A percentile compares a stretch with the other conserved stretches of the same genome.
Conservation (phyloP, 2,797 vertebrate species). For the Fringilla coelebs region DNA sequence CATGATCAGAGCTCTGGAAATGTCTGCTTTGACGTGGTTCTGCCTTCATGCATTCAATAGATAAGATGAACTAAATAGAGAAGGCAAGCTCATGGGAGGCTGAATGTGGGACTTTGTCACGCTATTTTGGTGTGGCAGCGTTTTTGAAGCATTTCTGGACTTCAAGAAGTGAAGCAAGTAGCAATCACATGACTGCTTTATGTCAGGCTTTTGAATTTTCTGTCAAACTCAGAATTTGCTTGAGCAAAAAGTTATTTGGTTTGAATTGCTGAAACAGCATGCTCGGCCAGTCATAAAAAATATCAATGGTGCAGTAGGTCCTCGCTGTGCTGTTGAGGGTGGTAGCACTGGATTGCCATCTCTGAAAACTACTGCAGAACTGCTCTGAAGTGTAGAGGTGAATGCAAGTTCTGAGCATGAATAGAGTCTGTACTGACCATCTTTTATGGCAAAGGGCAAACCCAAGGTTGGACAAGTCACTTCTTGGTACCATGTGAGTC, state of each 20-base stretch:
- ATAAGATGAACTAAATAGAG: neutral
- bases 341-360: neutral
- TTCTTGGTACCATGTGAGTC: neutral
- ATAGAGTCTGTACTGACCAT: neutral
- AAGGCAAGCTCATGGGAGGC: neutral
- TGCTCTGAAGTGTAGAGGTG: neutral
- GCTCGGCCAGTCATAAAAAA: neutral
- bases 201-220: neutral
- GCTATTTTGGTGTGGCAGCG: neutral
- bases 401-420: neutral
- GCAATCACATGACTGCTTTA: neutral
- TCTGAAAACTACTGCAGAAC: neutral
- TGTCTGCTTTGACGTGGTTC: neutral
- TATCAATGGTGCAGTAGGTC: neutral
- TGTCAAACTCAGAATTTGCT: neutral
- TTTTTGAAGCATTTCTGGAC: neutral
- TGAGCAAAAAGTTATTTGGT: neutral
- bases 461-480: neutral
- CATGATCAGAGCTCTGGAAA: neutral
- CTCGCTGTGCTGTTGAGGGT: neutral
- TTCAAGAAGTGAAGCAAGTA: neutral
- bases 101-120: neutral
- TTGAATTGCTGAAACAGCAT: neutral
- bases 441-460: conserved; percentile 10
- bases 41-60: neutral